Percentiles rank a stretch among this genome's conserved stretches.
Conservation (phyloP, 1,140 invertebrate genomes). For the Drosophila baimaii region DNA sequence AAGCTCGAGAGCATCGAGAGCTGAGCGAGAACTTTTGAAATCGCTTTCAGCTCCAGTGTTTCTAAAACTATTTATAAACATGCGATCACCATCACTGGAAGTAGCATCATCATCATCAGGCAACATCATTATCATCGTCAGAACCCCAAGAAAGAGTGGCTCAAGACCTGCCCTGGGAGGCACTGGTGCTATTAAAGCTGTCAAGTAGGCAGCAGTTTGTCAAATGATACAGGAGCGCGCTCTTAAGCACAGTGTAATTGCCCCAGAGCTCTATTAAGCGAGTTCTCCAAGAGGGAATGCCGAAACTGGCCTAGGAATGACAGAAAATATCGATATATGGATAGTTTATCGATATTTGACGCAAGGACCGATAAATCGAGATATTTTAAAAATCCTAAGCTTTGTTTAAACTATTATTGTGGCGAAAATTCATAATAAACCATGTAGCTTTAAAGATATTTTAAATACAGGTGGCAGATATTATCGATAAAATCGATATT, state of each 20-base stretch:
- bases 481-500: too few relatives aligned
- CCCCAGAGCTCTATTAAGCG: not conserved
- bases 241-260: slow-evolving; percentile 2
- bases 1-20: slow-evolving; percentile 58
- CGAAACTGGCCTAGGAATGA: not conserved
- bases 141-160: slow-evolving; percentile 19
- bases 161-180: slow-evolving; percentile 2
- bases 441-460: too few relatives aligned
- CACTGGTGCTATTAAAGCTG: slow-evolving; percentile 39
- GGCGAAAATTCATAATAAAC: too few relatives aligned
- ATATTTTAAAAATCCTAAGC: too few relatives aligned
- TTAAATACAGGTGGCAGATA: too few relatives aligned
- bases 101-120: slow-evolving; percentile 25
- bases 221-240: slow-evolving; percentile 7
- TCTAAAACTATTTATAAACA: slow-evolving; percentile 76
- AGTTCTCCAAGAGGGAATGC: not conserved
- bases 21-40: slow-evolving; percentile 60
- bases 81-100: slow-evolving; percentile 62
- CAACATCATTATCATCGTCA: not conserved
- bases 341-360: too few relatives aligned
- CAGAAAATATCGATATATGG: too few relatives aligned
- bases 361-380: too few relatives aligned
- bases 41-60: slow-evolving; percentile 66
- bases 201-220: slow-evolving; percentile 25
- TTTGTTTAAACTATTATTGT: too few relatives aligned